Conservation (phyloP, 2,888 invertebrate species). For the Trichopria drosophilae region DNA sequence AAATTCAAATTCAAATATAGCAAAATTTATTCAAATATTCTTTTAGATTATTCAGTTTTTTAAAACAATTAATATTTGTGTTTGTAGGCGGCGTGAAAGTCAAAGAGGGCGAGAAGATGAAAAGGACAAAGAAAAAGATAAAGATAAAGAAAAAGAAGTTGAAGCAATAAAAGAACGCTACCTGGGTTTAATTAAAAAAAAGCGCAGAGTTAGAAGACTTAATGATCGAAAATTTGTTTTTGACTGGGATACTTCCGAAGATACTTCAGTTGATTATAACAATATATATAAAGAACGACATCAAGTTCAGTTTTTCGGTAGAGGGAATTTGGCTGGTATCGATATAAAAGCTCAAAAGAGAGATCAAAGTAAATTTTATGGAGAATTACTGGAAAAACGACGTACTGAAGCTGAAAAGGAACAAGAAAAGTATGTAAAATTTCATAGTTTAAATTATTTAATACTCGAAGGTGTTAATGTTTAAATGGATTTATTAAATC, state of each 20-base stretch:
- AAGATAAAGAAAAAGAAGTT: slow-evolving; percentile 89
- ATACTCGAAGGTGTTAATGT: background rate
- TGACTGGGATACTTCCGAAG: slow-evolving; percentile 99
- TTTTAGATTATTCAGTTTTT: too few relatives aligned
- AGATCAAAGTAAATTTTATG: slow-evolving; percentile 96
- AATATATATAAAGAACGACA: slow-evolving; percentile 94
- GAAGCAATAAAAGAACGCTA: slow-evolving; percentile 96
- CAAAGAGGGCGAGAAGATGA: slow-evolving; percentile 61
- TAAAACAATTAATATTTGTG: too few relatives aligned
- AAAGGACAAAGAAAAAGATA: slow-evolving; percentile 68
- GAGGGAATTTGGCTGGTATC: slow-evolving; percentile 97
- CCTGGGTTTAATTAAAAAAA: slow-evolving; percentile 89
- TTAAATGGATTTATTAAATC: slow-evolving; percentile 26
- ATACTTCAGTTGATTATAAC: slow-evolving; percentile 97
- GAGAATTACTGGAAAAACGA: slow-evolving; percentile 89
- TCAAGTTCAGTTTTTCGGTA: slow-evolving; percentile 96
- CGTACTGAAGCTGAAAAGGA: slow-evolving; percentile 96
- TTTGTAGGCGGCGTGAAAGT: slow-evolving; percentile 49
- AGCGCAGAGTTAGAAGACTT: slow-evolving; percentile 85
- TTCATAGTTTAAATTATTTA: slow-evolving; percentile 2
- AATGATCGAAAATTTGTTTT: slow-evolving; percentile 99
- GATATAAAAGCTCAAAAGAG: slow-evolving; percentile 95
- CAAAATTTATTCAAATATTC: too few relatives aligned
- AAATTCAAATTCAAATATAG: too few relatives aligned
- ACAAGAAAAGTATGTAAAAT: slow-evolving; percentile 74